A percentile compares a stretch with the other conserved stretches of the same genome.
Evolutionary conservation across 2,888 invertebrate species (phyloP).

Genomic region (Oscheius onirici): DNA sequence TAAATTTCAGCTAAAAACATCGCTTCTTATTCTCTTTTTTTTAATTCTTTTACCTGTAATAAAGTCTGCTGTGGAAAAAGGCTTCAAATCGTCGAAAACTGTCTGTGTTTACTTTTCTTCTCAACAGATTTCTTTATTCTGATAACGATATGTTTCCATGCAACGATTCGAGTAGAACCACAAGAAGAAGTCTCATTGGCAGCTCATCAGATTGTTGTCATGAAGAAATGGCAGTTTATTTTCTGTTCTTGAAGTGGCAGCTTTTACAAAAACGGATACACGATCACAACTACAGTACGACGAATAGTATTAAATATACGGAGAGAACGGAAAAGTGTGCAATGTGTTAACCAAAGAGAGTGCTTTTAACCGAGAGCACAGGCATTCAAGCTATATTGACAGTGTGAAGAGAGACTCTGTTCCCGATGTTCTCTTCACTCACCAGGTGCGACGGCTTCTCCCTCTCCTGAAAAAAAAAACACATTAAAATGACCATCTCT

Average conservation of each 20-base stretch:
- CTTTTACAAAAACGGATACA: conserved; percentile 1
- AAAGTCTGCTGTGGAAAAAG: too few species aligned
- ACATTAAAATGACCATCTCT: conserved; percentile 9
- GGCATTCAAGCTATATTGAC: conserved; percentile 1
- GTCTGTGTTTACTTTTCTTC: too few species aligned
- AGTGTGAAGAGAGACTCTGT: conserved; percentile 1
- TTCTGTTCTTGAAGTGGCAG: neutral
- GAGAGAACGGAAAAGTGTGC: conserved; percentile 34
- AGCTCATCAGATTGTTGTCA: neutral
- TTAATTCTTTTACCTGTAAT: too few species aligned
- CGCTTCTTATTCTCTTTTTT: too few species aligned
- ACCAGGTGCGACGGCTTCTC: conserved; percentile 49
- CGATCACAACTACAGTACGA: conserved; percentile 35
- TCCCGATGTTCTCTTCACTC: conserved; percentile 39
- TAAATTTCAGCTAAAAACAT: too few species aligned
- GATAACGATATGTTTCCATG: too few species aligned
- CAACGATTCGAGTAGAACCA: too few species aligned
- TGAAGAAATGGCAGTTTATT: neutral
- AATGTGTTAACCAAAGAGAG: conserved; percentile 22
- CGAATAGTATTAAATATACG: conserved; percentile 33
- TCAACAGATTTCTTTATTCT: too few species aligned
- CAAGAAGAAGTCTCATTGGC: too few species aligned
- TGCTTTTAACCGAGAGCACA: conserved; percentile 11
- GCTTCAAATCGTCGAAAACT: too few species aligned
- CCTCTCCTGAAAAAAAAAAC: conserved; percentile 50